These are phyloP conservation scores for Phaetusa simplex DNA, from an alignment of 2,113 vertebrate genomes.

Conservation along the genomic window DNA sequence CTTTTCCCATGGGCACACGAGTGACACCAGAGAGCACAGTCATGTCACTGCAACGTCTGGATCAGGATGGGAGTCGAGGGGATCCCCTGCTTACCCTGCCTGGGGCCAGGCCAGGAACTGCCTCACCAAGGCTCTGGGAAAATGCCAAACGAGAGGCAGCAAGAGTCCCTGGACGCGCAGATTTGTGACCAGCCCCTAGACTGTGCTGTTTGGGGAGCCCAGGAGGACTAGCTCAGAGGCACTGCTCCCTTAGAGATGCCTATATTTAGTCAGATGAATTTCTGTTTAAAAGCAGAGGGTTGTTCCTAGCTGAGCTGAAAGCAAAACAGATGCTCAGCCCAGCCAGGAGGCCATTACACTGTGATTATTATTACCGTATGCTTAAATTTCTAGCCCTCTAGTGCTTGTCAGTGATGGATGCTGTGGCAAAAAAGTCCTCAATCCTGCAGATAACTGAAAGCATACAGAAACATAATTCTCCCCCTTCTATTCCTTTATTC, in stretches of 20 bases:
- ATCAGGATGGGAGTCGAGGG: neutral
- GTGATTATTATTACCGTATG: conserved; percentile 42
- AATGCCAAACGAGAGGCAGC: neutral
- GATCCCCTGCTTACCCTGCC: neutral
- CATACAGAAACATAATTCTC: neutral
- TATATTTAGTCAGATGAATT: neutral
- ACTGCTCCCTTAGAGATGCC: neutral
- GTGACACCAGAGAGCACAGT: neutral
- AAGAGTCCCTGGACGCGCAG: neutral
- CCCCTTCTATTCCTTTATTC: neutral
- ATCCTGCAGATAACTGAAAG: conserved; percentile 10
- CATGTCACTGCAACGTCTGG: neutral
- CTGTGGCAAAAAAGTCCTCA: neutral
- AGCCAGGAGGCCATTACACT: neutral
- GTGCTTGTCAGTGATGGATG: conserved; percentile 25
- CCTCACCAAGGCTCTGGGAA: neutral
- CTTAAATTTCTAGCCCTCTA: conserved; percentile 27
- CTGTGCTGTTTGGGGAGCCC: neutral
- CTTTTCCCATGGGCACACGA: accelerated
- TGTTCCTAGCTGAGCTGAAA: conserved; percentile 5
- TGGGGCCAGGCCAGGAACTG: neutral
- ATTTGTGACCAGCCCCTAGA: neutral
- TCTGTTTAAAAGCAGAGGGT: neutral
- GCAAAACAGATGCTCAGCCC: conserved; percentile 36
- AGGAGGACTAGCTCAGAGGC: neutral